phyloP scores from a whole-genome alignment of 2,113 vertebrate genomes.

The Macrotus californicus region DNA sequence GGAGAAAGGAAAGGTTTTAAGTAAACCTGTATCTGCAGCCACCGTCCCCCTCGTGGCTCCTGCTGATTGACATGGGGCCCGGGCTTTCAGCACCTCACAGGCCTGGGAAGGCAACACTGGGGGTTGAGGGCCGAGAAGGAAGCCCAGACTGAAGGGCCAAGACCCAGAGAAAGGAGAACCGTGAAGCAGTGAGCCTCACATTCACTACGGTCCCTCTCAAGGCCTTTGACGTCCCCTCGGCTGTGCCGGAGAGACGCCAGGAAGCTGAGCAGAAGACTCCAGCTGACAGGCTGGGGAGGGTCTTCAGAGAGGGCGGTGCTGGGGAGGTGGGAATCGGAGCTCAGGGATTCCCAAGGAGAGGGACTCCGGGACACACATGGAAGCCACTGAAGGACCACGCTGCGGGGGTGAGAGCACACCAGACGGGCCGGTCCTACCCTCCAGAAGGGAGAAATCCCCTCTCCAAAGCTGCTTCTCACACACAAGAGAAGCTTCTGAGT shows the following conservation, averaged over 20 bases:
- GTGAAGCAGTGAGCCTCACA: background rate
- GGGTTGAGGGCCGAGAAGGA: background rate
- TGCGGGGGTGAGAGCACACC: background rate
- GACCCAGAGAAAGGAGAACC: background rate
- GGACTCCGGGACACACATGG: background rate
- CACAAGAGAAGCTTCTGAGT: rapidly evolving
- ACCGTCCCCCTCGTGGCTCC: no score
- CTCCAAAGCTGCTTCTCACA: background rate
- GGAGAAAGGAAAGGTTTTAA: background rate
- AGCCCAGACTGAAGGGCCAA: background rate
- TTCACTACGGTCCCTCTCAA: background rate
- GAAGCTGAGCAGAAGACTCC: background rate
- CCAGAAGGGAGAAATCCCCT: background rate
- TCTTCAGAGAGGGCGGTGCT: background rate
- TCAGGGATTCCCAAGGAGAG: background rate
- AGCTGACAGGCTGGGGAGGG: background rate
- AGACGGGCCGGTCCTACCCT: background rate
- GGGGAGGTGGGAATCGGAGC: background rate
- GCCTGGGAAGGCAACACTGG: background rate
- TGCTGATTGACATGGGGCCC: background rate
- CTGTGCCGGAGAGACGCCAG: background rate
- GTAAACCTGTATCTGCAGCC: rapidly evolving
- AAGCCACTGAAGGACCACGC: background rate
- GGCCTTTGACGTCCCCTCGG: background rate
- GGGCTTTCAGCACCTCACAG: background rate